phyloP scores from a whole-genome alignment of 1,140 invertebrate species.

The Penaeus indicus region DNA sequence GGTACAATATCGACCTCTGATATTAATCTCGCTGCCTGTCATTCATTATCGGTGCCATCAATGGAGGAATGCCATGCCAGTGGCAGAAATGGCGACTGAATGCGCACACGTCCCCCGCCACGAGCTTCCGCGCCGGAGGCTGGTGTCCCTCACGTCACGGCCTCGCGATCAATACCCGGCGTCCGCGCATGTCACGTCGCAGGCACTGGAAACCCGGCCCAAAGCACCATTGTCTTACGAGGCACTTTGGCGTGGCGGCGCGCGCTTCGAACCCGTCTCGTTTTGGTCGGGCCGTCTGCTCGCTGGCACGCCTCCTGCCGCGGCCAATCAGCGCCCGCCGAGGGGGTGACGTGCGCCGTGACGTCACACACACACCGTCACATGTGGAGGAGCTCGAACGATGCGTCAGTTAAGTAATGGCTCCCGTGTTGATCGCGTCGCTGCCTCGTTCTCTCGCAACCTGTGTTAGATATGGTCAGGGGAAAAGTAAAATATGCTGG shows the following conservation, averaged over 20 bases:
- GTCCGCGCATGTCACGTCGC: background rate
- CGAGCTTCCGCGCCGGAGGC: too few species aligned
- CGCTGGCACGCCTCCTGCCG: slow-evolving; percentile 51
- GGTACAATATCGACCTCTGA: too few species aligned
- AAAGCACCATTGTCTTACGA: background rate
- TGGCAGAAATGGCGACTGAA: too few species aligned
- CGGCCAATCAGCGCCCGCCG: slow-evolving; percentile 39
- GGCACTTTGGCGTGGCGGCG: background rate
- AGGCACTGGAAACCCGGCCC: background rate
- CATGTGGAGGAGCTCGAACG: slow-evolving; percentile 36
- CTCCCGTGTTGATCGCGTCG: slow-evolving; percentile 56
- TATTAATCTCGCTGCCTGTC: too few species aligned
- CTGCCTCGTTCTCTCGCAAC: slow-evolving; percentile 54
- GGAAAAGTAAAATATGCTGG: slow-evolving; percentile 40
- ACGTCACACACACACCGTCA: slow-evolving; percentile 29
- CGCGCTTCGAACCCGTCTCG: slow-evolving; percentile 32
- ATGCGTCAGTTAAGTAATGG: slow-evolving; percentile 62
- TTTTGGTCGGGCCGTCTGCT: background rate
- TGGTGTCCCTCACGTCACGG: background rate
- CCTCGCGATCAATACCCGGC: slow-evolving; percentile 21
- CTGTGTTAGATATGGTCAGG: slow-evolving; percentile 54
- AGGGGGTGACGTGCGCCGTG: slow-evolving; percentile 39
- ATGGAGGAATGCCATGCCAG: too few species aligned
- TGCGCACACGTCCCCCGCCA: too few species aligned
- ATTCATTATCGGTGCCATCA: too few species aligned